Percentiles rank a stretch among this genome's conserved stretches.
Evolutionary conservation across 2,113 vertebrate genomes (phyloP).

Genomic region (Machaerirhynchus nigripectus): DNA sequence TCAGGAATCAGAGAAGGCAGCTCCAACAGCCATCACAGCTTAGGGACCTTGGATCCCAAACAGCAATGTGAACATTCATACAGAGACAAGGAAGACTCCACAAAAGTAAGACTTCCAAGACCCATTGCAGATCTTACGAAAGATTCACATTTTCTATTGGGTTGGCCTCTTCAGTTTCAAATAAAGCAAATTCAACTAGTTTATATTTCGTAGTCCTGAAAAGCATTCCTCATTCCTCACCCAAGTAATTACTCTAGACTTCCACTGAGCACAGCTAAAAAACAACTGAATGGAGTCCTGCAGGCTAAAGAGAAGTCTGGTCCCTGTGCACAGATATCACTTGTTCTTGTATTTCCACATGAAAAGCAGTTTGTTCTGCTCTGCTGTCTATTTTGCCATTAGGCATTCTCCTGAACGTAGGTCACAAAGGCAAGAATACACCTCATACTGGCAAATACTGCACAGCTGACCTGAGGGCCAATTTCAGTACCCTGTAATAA

Average conservation of each 20-base stretch:
- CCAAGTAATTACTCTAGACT: not conserved
- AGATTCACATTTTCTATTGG: not conserved
- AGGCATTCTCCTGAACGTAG: not conserved
- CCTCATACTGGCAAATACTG: not conserved
- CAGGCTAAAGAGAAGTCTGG: not conserved
- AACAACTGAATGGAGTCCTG: not conserved
- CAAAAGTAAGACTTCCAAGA: not conserved
- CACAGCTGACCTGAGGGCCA: not conserved
- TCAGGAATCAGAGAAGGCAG: not conserved
- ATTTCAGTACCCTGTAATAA: not conserved
- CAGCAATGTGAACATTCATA: rapidly evolving
- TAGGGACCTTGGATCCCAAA: not conserved
- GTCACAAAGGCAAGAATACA: not conserved
- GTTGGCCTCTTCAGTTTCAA: not conserved
- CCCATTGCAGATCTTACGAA: not conserved
- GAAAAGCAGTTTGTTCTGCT: not conserved
- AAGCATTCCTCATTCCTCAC: not conserved
- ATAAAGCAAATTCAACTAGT: not conserved
- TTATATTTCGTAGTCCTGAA: not conserved
- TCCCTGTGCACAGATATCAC: not conserved
- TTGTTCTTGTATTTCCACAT: not conserved
- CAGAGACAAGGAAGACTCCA: not conserved
- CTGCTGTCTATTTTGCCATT: not conserved
- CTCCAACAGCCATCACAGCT: not conserved
- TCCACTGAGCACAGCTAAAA: not conserved